These are phyloP conservation scores for Gadopsis bispinosus DNA, from an alignment of 2,797 vertebrate species.

Conservation along the genomic window DNA sequence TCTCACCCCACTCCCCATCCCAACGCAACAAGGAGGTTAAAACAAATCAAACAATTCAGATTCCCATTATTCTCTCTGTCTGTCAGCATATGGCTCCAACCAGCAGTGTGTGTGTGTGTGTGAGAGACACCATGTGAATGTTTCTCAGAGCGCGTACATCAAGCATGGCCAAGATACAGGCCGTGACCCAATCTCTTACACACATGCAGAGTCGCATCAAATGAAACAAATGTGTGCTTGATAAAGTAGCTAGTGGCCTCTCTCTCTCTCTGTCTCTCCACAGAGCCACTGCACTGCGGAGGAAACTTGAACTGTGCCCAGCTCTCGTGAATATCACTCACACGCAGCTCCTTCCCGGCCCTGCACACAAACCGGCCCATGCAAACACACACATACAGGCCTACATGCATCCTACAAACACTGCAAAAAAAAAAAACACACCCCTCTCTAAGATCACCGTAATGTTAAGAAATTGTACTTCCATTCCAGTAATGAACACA, in stretches of 20 bases:
- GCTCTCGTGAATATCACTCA: conserved; percentile 51
- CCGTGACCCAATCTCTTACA: background rate
- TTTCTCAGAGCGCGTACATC: background rate
- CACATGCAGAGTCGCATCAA: conserved; percentile 23
- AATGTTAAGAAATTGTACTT: too few species aligned
- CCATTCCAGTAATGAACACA: too few species aligned
- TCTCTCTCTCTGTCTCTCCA: conserved; percentile 6
- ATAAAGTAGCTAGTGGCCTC: conserved; percentile 15
- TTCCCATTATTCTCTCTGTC: too few species aligned
- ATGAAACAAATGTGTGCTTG: conserved; percentile 7
- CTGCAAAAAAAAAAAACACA: background rate
- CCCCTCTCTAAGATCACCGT: background rate
- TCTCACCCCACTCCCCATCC: too few species aligned
- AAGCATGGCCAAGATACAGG: background rate
- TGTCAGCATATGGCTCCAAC: too few species aligned
- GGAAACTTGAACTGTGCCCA: conserved; percentile 75
- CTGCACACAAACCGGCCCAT: background rate
- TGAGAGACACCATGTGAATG: too few species aligned
- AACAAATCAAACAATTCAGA: too few species aligned
- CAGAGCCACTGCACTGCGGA: conserved; percentile 76
- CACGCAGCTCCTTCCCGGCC: conserved; percentile 11
- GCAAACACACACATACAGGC: conserved; percentile 13
- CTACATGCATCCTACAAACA: background rate
- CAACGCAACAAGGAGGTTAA: too few species aligned
- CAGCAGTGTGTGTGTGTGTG: too few species aligned